Base-by-base conservation (phyloP, 2,113 vertebrate genomes). In the Capreolus pygargus region DNA sequence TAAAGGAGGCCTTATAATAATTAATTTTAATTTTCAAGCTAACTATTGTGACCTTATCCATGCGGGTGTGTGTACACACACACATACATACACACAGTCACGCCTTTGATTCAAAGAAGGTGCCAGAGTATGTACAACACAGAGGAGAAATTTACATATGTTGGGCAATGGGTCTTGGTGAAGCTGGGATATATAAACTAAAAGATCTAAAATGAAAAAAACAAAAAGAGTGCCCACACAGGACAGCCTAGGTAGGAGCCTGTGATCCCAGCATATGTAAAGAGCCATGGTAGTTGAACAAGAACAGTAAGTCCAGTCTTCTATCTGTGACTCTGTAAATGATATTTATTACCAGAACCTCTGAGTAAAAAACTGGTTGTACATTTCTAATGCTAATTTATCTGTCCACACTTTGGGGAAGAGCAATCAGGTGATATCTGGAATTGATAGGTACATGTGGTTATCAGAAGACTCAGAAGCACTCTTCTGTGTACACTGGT, bases 21-120 rank as follows among this genome's bases (percentile, higher is more conserved):
- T 33, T 21, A 86, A 67, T 57, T 86, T 50, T 28, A 86, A 67
- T 67, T 86, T 76, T 92, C 58, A 92, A 64, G 81, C 5, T 79
- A 55, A 86, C 55, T 55, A 17, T 57, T 47, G 36, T 67, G 58
- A 13, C 16, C 64, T 55, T 25, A 50, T 17, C 50, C 25, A 70
- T n/a, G 14, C 6, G 2, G 5, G 2, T 15, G 5, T 1, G 0
- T 61, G 23, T 30, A n/a, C 17, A n/a, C 58, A 15, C 58, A 27
- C 50, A 27, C 8, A 90, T 16, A 64, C 28, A 64, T 58, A 78
- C 70, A 70, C 64, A 76, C n/a, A 28, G 5, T 14, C 23, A 47
- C 5, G 15, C 2, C 5, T 57, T 89, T 81, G 82, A 61, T 86
- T 81, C 30, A 36, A 16, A 36, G 47, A 57, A 64, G 45, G 39